Evolutionary conservation across 2,888 invertebrate genomes (phyloP), one percentile per base, ranked within the genome.

Genomic region (Galeopsomyia nigrocyanea): DNA sequence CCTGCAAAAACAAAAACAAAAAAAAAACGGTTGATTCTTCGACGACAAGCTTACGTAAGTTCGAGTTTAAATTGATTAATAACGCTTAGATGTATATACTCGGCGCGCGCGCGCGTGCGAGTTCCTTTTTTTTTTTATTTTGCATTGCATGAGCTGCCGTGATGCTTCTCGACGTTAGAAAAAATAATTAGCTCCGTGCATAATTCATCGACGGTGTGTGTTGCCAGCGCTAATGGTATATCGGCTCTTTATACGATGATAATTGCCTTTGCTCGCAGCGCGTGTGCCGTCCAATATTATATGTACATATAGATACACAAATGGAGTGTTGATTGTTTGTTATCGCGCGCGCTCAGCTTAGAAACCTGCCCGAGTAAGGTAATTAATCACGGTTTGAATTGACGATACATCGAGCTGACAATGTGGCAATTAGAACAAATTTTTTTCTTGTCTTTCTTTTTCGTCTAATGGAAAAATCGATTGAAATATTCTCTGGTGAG

Each of bases 361-460:
- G 39, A 39, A n/a, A 39, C 39, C 39, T 39, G 26, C 5, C 5
- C 39, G 13, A 17, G 16, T 16, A 50, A 39, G 51, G 26, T 22
- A 31, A 72, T 72, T 63, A 68, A 72, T 72, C 71, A 72, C 39
- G 16, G 17, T 19, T n/a, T 26, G 14, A 47, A 49, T 46, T 53
- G 51, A 62, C 26, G 71, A 67, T 62, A 53, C 17, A 17, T 21
- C 19, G 16, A 51, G n/a, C 47, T 47, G 63, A 57, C 62, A 46
- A 66, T 46, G 21, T 46, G 21, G 57, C 62, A 71, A 71, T 71
- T 62, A 57, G 62, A 62, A 57, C 0, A 16, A 16, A 10, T 26
- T 26, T 26, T 26, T 26, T 26, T 26, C n/a, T 10, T 10, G 19
- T 47, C 50, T 26, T 26, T 26, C 5, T 31, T 10, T 10, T 39